phyloP scores from a whole-genome alignment of 2,113 vertebrate species.

The Taxidea taxus region DNA sequence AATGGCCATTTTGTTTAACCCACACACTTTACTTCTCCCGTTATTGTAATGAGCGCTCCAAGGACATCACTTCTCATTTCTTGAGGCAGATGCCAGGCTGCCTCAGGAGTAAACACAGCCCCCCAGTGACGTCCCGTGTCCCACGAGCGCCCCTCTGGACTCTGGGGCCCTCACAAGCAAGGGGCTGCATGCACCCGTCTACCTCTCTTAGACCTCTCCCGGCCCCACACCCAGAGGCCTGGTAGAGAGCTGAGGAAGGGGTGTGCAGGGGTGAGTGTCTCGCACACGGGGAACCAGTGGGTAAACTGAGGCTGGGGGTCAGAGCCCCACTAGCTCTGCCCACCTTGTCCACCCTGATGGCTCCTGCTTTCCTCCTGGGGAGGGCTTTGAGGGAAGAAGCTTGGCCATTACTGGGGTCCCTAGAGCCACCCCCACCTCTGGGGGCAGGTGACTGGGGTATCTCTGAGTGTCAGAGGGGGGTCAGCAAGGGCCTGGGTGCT shows the following conservation, averaged over 20 bases:
- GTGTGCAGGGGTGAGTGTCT: not conserved
- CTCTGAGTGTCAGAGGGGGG: no score
- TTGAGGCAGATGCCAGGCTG: fast-evolving
- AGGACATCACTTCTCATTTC: not conserved
- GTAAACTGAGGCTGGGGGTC: not conserved
- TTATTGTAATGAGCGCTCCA: fast-evolving
- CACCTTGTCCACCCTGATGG: no score
- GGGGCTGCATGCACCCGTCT: fast-evolving
- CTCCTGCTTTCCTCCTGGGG: not conserved
- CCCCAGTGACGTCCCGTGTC: not conserved
- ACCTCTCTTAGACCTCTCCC: not conserved
- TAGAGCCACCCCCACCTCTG: not conserved
- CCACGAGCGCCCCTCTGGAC: not conserved
- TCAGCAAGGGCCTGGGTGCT: not conserved
- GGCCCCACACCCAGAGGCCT: not conserved
- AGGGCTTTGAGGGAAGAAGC: not conserved
- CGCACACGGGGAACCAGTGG: fast-evolving
- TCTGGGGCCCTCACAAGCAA: not conserved
- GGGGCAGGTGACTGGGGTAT: not conserved
- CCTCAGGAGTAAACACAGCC: not conserved
- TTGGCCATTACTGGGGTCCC: not conserved
- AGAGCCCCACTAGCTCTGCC: not conserved
- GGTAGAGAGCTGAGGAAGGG: not conserved
- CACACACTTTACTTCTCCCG: not conserved
- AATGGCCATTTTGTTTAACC: no score